These are phyloP conservation scores for Scotopteryx bipunctaria DNA, from an alignment of 2,888 invertebrate species.

Conservation along the genomic window DNA sequence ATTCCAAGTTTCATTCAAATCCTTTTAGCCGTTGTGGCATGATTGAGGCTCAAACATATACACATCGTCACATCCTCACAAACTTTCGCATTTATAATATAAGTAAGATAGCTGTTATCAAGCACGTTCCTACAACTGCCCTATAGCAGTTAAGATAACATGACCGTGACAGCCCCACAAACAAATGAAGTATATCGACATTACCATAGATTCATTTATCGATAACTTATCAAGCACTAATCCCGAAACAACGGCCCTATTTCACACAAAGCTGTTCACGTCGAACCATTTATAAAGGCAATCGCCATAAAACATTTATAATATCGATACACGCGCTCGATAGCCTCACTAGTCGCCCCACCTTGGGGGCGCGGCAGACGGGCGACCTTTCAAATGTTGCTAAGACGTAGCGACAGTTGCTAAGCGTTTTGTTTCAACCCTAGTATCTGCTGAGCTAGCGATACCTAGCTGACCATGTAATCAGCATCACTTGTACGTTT, in stretches of 20 bases:
- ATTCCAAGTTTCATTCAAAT: no score
- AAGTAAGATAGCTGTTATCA: neutral
- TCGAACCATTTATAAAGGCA: constrained; percentile 51
- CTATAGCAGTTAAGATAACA: constrained; percentile 10
- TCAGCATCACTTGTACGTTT: no score
- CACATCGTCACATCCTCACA: no score
- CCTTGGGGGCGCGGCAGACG: constrained; percentile 40
- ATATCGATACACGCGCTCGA: constrained; percentile 49
- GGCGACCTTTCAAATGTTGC: constrained; percentile 26
- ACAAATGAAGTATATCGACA: constrained; percentile 20
- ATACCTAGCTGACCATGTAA: no score
- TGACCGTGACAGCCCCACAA: constrained; percentile 12
- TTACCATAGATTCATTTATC: constrained; percentile 34
- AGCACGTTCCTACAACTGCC: neutral
- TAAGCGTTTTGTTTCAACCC: no score
- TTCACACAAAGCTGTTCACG: constrained; percentile 40
- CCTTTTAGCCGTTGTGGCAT: no score
- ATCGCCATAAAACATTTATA: constrained; percentile 56
- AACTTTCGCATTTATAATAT: neutral
- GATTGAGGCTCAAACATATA: no score
- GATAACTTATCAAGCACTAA: constrained; percentile 30
- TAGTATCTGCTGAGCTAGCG: no score
- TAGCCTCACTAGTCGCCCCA: constrained; percentile 37
- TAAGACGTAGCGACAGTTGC: constrained; percentile 3
- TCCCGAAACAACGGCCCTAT: constrained; percentile 31